Percentiles rank a stretch among this genome's conserved stretches.
Evolutionary conservation across 2,888 invertebrate genomes (phyloP).

Genomic region (Lithophane ornitopus): DNA sequence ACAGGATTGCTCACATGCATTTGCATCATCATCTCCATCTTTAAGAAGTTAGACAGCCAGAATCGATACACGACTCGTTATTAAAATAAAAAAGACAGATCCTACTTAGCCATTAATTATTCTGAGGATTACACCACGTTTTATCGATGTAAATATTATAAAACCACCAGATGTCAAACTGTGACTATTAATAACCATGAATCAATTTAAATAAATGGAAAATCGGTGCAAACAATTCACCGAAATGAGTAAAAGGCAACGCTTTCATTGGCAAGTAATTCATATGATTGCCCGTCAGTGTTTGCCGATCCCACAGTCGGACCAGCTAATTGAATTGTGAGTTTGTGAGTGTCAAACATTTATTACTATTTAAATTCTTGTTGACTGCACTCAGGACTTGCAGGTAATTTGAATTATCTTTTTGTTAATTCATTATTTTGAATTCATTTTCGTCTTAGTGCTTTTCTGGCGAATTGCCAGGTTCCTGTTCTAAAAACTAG

Average conservation of each 20-base stretch:
- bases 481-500: conserved; percentile 15
- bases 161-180: conserved; percentile 32
- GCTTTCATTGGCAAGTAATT: conserved; percentile 46
- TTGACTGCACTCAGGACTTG: conserved; percentile 36
- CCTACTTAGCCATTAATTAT: no score
- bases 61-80: no score
- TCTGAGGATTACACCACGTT: neutral
- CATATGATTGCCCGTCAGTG: conserved; percentile 26
- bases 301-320: conserved; percentile 33
- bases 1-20: neutral
- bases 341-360: conserved; percentile 50
- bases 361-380: conserved; percentile 45
- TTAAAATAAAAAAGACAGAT: no score
- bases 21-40: neutral
- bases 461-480: conserved; percentile 39
- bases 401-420: conserved; percentile 34
- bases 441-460: conserved; percentile 5
- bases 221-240: conserved; percentile 48
- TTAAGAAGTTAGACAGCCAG: neutral
- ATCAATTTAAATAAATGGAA: conserved; percentile 55
- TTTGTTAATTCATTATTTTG: conserved; percentile 12
- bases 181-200: conserved; percentile 36
- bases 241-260: conserved; percentile 46
- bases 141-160: conserved; percentile 13
- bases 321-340: conserved; percentile 59